A percentile compares a stretch with the other conserved stretches of the same genome.
Conservation (phyloP, 2,888 invertebrate species). For the Hirtodrosophila cameraria region DNA sequence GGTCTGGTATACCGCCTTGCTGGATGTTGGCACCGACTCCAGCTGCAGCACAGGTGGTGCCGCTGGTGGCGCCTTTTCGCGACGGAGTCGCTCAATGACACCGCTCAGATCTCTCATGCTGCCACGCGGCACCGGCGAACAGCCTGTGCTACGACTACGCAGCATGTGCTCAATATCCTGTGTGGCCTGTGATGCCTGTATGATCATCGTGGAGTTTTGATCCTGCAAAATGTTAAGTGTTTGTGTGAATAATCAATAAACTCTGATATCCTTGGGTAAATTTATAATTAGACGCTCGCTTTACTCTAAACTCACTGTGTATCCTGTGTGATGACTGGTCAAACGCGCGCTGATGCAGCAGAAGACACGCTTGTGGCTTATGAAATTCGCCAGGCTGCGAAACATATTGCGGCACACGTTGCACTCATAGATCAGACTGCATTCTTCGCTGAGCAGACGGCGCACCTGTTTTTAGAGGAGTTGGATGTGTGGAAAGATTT, state of each 20-base stretch:
- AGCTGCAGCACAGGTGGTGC: slow-evolving; percentile 73
- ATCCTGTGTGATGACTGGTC: slow-evolving; percentile 47
- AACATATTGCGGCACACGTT: slow-evolving; percentile 93
- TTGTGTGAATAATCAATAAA: slow-evolving; percentile 44
- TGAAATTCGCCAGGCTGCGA: slow-evolving; percentile 93
- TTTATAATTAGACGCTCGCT: slow-evolving; percentile 32
- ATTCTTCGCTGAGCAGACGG: slow-evolving; percentile 91
- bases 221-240: slow-evolving; percentile 53
- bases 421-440: slow-evolving; percentile 95
- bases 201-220: slow-evolving; percentile 79
- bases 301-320: slow-evolving; percentile 74
- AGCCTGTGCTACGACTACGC: slow-evolving; percentile 77
- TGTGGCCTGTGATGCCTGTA: slow-evolving; percentile 57
- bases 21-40: slow-evolving; percentile 86
- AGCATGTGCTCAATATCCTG: slow-evolving; percentile 66
- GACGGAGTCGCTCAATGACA: slow-evolving; percentile 85
- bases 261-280: slow-evolving; percentile 77
- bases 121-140: slow-evolving; percentile 69
- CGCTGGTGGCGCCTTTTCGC: slow-evolving; percentile 56
- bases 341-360: slow-evolving; percentile 85
- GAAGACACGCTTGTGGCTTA: slow-evolving; percentile 94
- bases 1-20: slow-evolving; percentile 88
- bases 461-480: slow-evolving; percentile 86
- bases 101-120: slow-evolving; percentile 85
- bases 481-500: background rate